phyloP scores from a whole-genome alignment of 2,113 vertebrate species.

The Cyprinodon brontotheroides region DNA sequence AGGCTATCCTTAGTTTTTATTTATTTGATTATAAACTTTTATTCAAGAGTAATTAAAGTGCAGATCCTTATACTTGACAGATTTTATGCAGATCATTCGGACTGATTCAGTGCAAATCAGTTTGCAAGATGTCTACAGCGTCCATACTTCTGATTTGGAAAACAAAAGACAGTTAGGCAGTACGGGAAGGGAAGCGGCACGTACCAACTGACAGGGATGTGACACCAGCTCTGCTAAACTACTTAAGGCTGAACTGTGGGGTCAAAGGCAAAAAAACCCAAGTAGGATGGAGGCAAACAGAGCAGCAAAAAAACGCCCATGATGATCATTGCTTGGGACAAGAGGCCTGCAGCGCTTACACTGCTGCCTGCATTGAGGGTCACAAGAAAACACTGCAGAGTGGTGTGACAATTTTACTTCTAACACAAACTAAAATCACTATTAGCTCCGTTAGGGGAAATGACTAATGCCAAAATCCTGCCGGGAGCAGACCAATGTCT shows the following conservation, averaged over 20 bases:
- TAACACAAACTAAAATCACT: conserved; percentile 34
- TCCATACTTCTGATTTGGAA: background rate
- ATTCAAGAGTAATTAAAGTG: no score
- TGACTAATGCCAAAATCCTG: conserved; percentile 38
- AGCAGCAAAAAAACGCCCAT: conserved; percentile 19
- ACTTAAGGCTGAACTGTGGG: conserved; percentile 33
- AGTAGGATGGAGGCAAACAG: conserved; percentile 27
- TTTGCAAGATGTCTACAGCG: background rate
- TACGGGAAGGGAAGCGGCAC: background rate
- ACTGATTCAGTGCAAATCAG: background rate
- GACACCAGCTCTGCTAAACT: conserved; percentile 27
- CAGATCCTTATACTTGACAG: background rate
- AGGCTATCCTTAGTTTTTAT: no score
- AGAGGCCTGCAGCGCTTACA: conserved; percentile 37
- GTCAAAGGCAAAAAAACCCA: conserved; percentile 48
- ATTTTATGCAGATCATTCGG: background rate
- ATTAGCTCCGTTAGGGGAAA: conserved; percentile 25
- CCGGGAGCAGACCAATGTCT: conserved; percentile 30
- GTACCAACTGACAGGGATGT: conserved; percentile 9
- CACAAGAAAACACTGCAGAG: conserved; percentile 28
- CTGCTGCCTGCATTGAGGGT: conserved; percentile 1
- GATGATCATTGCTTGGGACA: conserved; percentile 38
- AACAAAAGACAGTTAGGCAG: background rate
- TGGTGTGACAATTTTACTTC: conserved; percentile 41
- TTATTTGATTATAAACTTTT: no score